Percentiles rank a stretch among this genome's conserved stretches.
phyloP scores from a whole-genome alignment of 2,113 vertebrate species.

The Andinoacara biseriatus region DNA sequence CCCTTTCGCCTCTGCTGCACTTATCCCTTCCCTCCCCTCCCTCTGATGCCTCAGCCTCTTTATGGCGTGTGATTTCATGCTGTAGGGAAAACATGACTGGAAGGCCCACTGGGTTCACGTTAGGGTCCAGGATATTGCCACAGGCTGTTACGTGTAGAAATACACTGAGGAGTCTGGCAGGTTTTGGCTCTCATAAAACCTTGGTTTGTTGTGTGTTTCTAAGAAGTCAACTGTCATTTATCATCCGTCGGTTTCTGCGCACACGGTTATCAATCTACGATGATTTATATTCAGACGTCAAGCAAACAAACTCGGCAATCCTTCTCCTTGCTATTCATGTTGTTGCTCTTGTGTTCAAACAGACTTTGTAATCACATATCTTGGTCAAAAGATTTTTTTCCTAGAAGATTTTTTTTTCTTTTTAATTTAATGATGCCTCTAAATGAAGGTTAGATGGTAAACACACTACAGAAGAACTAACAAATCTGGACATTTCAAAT shows the following conservation, averaged over 20 bases:
- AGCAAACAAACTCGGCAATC: slow-evolving; percentile 18
- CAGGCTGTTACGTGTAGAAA: slow-evolving; percentile 39
- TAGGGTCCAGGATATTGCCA: slow-evolving; percentile 41
- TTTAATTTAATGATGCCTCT: slow-evolving; percentile 19
- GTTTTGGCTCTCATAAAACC: not conserved
- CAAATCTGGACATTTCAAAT: not conserved
- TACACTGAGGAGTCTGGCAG: slow-evolving; percentile 15
- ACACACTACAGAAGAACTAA: not conserved
- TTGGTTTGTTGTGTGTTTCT: not conserved
- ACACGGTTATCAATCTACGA: slow-evolving; percentile 13
- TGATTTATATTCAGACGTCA: slow-evolving; percentile 33
- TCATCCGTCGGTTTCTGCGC: not conserved
- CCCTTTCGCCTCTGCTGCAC: slow-evolving; percentile 18
- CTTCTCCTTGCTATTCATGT: slow-evolving; percentile 14
- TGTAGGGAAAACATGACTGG: slow-evolving; percentile 28
- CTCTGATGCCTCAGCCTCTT: slow-evolving; percentile 22
- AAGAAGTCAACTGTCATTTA: slow-evolving; percentile 22
- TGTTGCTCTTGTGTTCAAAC: slow-evolving; percentile 22
- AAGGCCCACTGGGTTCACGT: slow-evolving; percentile 30
- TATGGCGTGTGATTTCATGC: slow-evolving; percentile 52
- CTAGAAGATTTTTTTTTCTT: not conserved
- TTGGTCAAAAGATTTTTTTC: slow-evolving; percentile 7
- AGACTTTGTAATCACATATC: slow-evolving; percentile 20
- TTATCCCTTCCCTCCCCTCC: slow-evolving; percentile 5
- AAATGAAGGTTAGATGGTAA: slow-evolving; percentile 14